Evolutionary conservation across 2,797 vertebrate genomes (phyloP).

Genomic region (Xerus rutilus): DNA sequence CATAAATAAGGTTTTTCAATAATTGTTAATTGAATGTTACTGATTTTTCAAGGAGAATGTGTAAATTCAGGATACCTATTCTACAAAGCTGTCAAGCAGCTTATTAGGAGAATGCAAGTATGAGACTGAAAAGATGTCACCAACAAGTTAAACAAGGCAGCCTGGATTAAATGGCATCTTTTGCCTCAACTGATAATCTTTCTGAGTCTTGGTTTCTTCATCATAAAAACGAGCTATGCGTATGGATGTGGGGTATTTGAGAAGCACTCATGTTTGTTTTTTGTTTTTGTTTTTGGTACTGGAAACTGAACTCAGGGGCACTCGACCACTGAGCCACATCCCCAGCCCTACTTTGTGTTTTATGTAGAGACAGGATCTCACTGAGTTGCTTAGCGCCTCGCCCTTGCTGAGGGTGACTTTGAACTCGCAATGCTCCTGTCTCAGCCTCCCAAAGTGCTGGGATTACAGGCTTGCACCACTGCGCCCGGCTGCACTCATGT

Average conservation of each 20-base stretch:
- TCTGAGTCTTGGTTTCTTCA: neutral
- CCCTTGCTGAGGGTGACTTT: too few relatives aligned
- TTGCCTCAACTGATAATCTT: neutral
- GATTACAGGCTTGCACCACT: too few relatives aligned
- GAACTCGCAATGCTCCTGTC: too few relatives aligned
- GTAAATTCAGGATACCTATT: neutral
- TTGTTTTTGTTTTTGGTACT: too few relatives aligned
- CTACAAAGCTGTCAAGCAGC: neutral
- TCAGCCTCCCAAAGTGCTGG: too few relatives aligned
- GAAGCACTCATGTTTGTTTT: neutral
- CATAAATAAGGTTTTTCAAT: neutral
- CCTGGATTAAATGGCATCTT: neutral
- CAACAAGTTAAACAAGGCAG: neutral
- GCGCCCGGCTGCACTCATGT: neutral
- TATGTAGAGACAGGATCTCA: too few relatives aligned
- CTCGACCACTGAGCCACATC: too few relatives aligned
- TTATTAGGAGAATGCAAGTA: neutral
- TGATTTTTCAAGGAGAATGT: neutral
- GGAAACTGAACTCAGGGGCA: too few relatives aligned
- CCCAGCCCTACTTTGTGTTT: too few relatives aligned
- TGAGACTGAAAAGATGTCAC: neutral
- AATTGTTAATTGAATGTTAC: neutral
- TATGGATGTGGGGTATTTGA: neutral
- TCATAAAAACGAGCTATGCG: neutral
- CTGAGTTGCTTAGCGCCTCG: too few relatives aligned